Conservation (phyloP, 2,888 invertebrate genomes). For the Notocelia uddmanniana region DNA sequence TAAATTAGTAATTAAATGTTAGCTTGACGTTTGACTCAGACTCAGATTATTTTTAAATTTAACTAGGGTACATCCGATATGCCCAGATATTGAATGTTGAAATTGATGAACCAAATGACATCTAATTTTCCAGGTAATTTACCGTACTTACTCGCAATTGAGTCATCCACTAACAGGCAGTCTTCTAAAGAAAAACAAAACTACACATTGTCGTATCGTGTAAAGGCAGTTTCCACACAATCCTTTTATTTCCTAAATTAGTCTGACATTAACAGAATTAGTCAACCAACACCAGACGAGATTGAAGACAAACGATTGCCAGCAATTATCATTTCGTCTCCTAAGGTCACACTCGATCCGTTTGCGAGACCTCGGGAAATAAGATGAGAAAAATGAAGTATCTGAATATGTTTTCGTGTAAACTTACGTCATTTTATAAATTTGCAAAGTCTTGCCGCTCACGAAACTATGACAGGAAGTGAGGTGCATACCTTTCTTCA, state of each 20-base stretch:
- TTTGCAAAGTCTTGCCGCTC: conserved; percentile 61
- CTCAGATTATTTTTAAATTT: too few species aligned
- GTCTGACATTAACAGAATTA: conserved; percentile 47
- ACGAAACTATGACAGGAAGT: conserved; percentile 81
- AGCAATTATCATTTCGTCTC: conserved; percentile 78
- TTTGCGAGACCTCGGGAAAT: conserved; percentile 69
- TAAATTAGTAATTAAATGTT: too few species aligned
- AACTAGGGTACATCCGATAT: too few species aligned
- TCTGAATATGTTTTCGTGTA: conserved; percentile 57
- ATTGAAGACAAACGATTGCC: conserved; percentile 60
- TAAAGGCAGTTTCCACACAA: conserved; percentile 28
- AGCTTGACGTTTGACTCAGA: too few species aligned
- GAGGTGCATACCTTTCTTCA: conserved; percentile 77
- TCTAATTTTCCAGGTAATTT: neutral
- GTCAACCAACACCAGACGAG: conserved; percentile 56
- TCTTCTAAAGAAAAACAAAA: conserved; percentile 12
- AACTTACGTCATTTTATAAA: conserved; percentile 66
- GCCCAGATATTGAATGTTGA: neutral
- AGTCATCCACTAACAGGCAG: conserved; percentile 14
- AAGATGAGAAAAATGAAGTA: conserved; percentile 61
- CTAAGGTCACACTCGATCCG: conserved; percentile 78
- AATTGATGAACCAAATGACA: neutral
- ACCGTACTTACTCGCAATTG: neutral
- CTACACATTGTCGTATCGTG: conserved; percentile 4
- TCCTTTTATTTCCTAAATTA: conserved; percentile 33